These are phyloP conservation scores for Thalassoma bifasciatum DNA, from an alignment of 2,113 vertebrate species.

Conservation along the genomic window DNA sequence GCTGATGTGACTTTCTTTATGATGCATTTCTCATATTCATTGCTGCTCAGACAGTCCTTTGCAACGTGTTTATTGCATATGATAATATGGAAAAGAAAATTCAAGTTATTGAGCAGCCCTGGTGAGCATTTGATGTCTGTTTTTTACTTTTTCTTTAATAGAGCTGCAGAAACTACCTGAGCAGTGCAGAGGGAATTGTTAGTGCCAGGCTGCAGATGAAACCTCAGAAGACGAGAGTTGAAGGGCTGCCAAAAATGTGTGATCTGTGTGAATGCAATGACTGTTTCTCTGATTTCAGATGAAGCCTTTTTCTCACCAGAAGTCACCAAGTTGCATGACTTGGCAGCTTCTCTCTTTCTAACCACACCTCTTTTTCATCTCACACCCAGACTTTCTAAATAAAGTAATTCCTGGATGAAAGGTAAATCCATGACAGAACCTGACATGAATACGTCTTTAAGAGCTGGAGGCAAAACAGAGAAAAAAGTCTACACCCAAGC, in stretches of 20 bases:
- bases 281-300: conserved; percentile 36
- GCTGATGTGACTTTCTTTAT: not conserved
- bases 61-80: not conserved
- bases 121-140: no score
- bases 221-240: conserved; percentile 32
- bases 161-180: conserved; percentile 23
- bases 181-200: conserved; percentile 39
- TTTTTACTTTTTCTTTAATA: conserved; percentile 18
- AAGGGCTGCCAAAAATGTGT: conserved; percentile 29
- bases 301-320: conserved; percentile 19
- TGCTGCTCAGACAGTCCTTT: not conserved
- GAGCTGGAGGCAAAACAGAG: conserved; percentile 22
- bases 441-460: conserved; percentile 10
- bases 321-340: conserved; percentile 30
- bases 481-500: not conserved
- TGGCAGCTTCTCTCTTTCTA: conserved; percentile 41
- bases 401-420: conserved; percentile 41
- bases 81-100: no score
- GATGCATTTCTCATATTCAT: not conserved
- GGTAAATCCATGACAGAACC: conserved; percentile 23
- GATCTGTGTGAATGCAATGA: conserved; percentile 46
- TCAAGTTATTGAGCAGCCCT: no score
- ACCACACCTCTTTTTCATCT: conserved; percentile 30
- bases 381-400: conserved; percentile 19
- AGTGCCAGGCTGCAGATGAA: conserved; percentile 6